Base-by-base conservation (phyloP, 1,140 invertebrate species). In the Tetragnatha versicolor region DNA sequence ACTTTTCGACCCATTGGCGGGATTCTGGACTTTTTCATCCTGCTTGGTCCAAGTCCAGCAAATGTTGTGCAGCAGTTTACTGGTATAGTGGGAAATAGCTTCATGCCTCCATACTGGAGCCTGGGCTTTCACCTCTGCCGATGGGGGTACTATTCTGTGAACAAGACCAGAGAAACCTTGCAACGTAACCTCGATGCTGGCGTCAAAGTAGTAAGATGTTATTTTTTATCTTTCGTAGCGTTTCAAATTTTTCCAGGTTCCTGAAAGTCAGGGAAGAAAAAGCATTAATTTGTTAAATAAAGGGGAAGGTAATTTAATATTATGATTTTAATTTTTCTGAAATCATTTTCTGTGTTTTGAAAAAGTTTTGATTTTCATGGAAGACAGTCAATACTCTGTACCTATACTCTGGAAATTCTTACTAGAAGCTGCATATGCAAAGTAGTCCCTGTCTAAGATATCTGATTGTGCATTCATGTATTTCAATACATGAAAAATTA, bases 1-100 rank as follows among this genome's bases (percentile, higher is more conserved):
- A 93, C 92, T 0, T 94, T 91, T 82, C 86, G 92, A 80, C 86
- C 90, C 0, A 90, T 93, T 53, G 93, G 93, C 6, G 93, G 93
- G 4, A 87, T 93, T 14, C 88, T 94, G 17, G 90, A 93, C 84
- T 90, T 95, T 29, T 91, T 90, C 82, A 87, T 94, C 81, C 90
- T 94, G 82, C 77, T 91, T 76, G 93, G 93, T 0, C 91, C 92
- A 2, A 88, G 88, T 3, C 92, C 94, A 0, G 77, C 85, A 37
- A 82, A 88, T 31, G 88, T 89, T 2, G 81, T 88, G 2, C 81
- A 83, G 35, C 88, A 90, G 82, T 88, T 88, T 55, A 84, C 82
- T 14, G 81, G 84, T 60, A 49, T 85, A 20, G 80, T 85, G 49
- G 83, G 84, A 7, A 69, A 39, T 63, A 84, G 85, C 5, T 79